Conservation (phyloP, 2,797 vertebrate species). For the Monodelphis domestica region DNA sequence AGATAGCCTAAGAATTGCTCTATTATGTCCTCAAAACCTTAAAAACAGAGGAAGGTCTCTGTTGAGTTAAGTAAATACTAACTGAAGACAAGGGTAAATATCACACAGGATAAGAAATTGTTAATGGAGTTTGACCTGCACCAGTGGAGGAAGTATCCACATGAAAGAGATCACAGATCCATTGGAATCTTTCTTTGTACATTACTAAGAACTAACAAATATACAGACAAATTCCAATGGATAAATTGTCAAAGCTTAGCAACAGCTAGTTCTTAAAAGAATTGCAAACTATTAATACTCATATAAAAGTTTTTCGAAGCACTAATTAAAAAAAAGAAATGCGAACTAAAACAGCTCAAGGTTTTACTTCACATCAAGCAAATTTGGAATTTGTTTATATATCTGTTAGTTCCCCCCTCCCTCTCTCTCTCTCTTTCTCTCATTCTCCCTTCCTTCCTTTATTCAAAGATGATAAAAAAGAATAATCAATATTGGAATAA, state of each 20-base stretch:
- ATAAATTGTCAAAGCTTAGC: neutral
- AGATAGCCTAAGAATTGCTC: neutral
- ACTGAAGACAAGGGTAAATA: neutral
- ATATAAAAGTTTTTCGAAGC: neutral
- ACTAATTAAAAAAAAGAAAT: too few species aligned
- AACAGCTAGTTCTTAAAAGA: too few species aligned
- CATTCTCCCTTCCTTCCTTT: too few species aligned
- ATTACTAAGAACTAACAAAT: neutral
- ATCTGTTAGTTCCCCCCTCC: too few species aligned
- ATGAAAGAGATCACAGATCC: neutral
- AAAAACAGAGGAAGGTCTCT: neutral
- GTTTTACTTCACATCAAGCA: neutral
- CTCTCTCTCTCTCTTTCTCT: too few species aligned
- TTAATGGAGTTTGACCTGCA: neutral
- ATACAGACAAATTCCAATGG: neutral
- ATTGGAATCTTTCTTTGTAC: neutral
- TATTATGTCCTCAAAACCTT: neutral
- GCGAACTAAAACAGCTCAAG: neutral
- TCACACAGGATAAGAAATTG: neutral
- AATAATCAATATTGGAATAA: neutral
- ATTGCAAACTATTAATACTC: neutral
- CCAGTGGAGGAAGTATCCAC: neutral
- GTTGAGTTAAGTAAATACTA: neutral
- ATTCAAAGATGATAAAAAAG: neutral
- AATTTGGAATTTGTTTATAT: too few species aligned